These are phyloP conservation scores for Fopius arisanus DNA, from an alignment of 1,140 invertebrate genomes.

Conservation along the genomic window DNA sequence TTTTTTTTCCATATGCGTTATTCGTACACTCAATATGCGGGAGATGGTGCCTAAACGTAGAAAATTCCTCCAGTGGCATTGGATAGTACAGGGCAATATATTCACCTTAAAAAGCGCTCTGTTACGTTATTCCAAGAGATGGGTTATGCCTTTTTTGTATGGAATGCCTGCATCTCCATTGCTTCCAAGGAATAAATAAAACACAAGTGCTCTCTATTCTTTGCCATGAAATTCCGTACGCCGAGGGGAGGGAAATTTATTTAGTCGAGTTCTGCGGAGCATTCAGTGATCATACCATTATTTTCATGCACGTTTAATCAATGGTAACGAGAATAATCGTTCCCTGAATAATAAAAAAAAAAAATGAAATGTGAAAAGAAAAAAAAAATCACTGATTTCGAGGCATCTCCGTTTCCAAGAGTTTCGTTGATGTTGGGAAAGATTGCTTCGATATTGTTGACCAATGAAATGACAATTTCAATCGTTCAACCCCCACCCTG, in stretches of 20 bases:
- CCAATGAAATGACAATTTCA: slow-evolving; percentile 16
- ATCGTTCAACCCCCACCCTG: neutral
- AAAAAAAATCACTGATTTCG: neutral
- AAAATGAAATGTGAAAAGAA: too few species aligned
- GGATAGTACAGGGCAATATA: neutral
- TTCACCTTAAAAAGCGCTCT: neutral
- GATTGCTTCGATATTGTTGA: slow-evolving; percentile 12
- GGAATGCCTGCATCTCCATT: neutral
- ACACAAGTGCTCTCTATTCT: neutral
- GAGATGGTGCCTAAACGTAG: slow-evolving; percentile 6
- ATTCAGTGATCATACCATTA: neutral
- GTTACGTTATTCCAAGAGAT: neutral
- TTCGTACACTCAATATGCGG: slow-evolving; percentile 20
- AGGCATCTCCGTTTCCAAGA: neutral
- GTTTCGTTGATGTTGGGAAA: neutral
- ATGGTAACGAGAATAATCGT: neutral
- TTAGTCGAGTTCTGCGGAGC: neutral
- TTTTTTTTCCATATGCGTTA: neutral
- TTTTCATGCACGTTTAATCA: neutral
- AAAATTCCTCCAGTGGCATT: neutral
- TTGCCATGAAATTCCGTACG: neutral
- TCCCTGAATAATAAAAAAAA: neutral
- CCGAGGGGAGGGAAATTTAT: neutral
- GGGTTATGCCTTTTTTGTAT: neutral
- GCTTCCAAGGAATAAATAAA: neutral